These are phyloP conservation scores for Rhagonycha lutea DNA, from an alignment of 2,888 invertebrate genomes.

Conservation along the genomic window DNA sequence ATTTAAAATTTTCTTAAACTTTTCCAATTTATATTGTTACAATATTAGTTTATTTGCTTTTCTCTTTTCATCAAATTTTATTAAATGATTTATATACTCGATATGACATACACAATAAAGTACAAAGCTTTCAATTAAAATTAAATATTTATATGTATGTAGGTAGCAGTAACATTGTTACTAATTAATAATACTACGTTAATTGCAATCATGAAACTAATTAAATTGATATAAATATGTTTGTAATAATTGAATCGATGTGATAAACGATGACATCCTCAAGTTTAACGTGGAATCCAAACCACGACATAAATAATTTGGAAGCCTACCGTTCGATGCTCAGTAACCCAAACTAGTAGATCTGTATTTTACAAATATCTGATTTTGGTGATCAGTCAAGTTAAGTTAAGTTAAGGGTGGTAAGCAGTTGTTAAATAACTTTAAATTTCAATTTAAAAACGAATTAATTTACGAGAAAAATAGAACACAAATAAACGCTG, in stretches of 20 bases:
- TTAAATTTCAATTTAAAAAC: not conserved
- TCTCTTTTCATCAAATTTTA: not conserved
- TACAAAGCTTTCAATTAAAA: not conserved
- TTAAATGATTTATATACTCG: not conserved
- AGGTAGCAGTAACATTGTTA: not conserved
- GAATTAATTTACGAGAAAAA: not conserved
- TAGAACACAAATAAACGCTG: not conserved
- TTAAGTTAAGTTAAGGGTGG: not conserved
- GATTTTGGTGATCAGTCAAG: not conserved
- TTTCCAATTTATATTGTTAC: conserved; percentile 3
- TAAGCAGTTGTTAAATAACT: not conserved
- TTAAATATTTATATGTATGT: not conserved
- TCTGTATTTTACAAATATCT: not conserved
- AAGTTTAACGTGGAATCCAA: too few relatives aligned
- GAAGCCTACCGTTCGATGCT: too few relatives aligned
- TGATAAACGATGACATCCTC: too few relatives aligned
- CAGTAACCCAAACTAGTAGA: too few relatives aligned
- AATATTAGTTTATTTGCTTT: not conserved
- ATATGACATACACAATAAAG: too few relatives aligned
- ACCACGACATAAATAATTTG: too few relatives aligned
- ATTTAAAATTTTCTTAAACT: conserved; percentile 3
- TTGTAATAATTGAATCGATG: too few relatives aligned
- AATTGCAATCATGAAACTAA: not conserved
- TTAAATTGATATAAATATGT: too few relatives aligned
- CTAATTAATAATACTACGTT: not conserved